Conservation (phyloP, 2,888 invertebrate species). For the Metellina segmentata region DNA sequence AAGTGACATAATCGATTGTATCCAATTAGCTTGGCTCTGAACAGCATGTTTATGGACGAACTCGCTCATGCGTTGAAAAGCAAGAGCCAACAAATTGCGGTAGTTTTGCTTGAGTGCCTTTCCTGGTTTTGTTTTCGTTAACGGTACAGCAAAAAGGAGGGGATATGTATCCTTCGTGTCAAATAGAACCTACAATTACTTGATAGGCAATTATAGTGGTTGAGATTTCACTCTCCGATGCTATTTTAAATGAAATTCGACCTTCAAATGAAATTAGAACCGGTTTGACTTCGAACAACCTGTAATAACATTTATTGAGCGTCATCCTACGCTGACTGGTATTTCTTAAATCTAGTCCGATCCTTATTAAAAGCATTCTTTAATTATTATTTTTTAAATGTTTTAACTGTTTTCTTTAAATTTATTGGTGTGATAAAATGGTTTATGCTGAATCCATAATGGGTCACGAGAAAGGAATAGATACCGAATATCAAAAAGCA, state of each 20-base stretch:
- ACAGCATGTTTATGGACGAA: neutral
- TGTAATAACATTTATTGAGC: neutral
- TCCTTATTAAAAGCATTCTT: too few relatives aligned
- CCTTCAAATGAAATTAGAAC: conserved; percentile 13
- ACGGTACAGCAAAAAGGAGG: neutral
- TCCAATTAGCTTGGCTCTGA: neutral
- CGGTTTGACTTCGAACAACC: neutral
- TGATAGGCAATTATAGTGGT: neutral
- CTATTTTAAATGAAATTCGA: neutral
- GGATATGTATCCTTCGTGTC: neutral
- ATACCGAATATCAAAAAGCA: too few relatives aligned
- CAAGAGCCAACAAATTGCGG: neutral
- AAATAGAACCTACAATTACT: neutral
- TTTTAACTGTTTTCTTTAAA: too few relatives aligned
- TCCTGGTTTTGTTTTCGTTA: neutral
- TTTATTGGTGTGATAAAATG: too few relatives aligned
- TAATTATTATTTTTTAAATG: too few relatives aligned
- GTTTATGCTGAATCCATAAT: too few relatives aligned
- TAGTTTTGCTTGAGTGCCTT: neutral
- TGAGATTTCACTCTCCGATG: neutral
- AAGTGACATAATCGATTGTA: neutral
- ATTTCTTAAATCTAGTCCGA: neutral
- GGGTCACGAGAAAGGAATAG: too few relatives aligned
- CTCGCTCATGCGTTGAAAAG: neutral
- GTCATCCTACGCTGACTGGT: neutral